Conservation (phyloP, 2,888 invertebrate genomes). For the Rhorus exstirpatorius region DNA sequence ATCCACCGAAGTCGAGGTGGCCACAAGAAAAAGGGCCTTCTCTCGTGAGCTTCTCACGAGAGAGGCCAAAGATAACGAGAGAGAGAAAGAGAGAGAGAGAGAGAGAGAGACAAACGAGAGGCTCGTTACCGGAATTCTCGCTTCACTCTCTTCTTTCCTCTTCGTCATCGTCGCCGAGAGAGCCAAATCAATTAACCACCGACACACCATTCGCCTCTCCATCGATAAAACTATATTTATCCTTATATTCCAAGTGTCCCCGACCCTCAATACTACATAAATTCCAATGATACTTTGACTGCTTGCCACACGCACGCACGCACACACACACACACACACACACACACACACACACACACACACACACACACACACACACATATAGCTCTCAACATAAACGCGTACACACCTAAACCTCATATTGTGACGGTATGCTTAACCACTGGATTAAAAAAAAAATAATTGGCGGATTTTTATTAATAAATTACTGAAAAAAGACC, state of each 20-base stretch:
- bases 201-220: slow-evolving; percentile 66
- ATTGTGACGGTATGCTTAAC: background rate
- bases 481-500: slow-evolving; percentile 16
- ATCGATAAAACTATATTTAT: slow-evolving; percentile 71
- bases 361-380: background rate
- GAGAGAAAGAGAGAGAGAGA: slow-evolving; percentile 37
- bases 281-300: slow-evolving; percentile 66
- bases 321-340: background rate
- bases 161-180: slow-evolving; percentile 69
- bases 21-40: slow-evolving; percentile 54
- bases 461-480: slow-evolving; percentile 27
- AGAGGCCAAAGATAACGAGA: slow-evolving; percentile 58
- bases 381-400: background rate
- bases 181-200: slow-evolving; percentile 70
- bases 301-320: slow-evolving; percentile 24
- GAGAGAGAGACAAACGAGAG: slow-evolving; percentile 52
- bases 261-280: slow-evolving; percentile 59
- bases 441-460: slow-evolving; percentile 5
- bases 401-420: slow-evolving; percentile 4
- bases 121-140: slow-evolving; percentile 67
- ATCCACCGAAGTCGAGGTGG: slow-evolving; percentile 72
- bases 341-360: background rate
- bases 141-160: slow-evolving; percentile 62
- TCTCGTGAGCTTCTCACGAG: slow-evolving; percentile 21
- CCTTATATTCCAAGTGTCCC: slow-evolving; percentile 54